Conservation (phyloP, 1,140 invertebrate species). For the Geopemphigus sp. region DNA sequence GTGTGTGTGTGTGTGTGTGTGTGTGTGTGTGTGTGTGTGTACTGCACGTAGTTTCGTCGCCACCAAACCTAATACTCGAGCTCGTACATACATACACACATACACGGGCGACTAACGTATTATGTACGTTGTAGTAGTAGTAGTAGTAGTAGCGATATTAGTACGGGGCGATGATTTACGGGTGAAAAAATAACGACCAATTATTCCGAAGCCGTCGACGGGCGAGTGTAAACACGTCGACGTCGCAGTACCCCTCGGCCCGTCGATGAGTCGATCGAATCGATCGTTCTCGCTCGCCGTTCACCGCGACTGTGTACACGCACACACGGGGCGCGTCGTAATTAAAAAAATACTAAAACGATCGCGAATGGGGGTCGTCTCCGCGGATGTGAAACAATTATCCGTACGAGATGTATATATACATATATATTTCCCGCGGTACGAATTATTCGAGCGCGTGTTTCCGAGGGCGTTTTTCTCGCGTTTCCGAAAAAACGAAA, state of each 20-base stretch:
- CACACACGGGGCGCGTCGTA: neutral
- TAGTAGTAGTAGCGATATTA: neutral
- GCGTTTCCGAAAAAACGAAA: too few species aligned
- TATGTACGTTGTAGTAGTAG: neutral
- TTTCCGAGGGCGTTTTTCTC: neutral
- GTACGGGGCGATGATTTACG: slow-evolving; percentile 19
- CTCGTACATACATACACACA: too few species aligned
- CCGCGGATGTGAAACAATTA: slow-evolving; percentile 11
- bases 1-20: too few species aligned
- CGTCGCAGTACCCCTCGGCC: too few species aligned
- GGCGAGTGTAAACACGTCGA: slow-evolving; percentile 22
- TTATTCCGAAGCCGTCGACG: slow-evolving; percentile 16
- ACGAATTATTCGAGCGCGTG: neutral
- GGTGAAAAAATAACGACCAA: slow-evolving; percentile 14
- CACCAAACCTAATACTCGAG: too few species aligned
- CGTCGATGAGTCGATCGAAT: too few species aligned
- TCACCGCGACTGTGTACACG: neutral
- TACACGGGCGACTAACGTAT: too few species aligned
- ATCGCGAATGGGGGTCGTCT: neutral
- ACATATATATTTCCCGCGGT: too few species aligned
- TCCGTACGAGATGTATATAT: neutral
- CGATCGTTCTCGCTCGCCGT: too few species aligned
- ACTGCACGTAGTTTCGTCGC: too few species aligned
- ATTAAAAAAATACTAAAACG: slow-evolving; percentile 20
- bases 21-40: too few species aligned